Evolutionary conservation across 1,140 invertebrate genomes (phyloP).

Genomic region (Papilio polytes): DNA sequence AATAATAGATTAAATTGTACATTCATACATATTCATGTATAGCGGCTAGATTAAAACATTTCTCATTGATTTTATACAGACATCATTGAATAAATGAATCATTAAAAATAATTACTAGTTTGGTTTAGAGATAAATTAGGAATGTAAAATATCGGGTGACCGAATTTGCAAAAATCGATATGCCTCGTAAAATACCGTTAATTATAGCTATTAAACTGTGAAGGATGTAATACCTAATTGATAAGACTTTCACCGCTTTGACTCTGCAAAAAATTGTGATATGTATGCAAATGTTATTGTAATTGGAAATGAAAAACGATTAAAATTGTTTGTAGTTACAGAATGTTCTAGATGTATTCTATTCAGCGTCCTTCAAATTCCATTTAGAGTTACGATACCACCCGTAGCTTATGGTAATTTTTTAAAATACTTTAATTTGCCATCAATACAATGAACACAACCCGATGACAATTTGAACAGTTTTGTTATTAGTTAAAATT

Average conservation of each 20-base stretch:
- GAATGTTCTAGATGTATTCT: conserved; percentile 1
- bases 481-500: conserved; percentile 34
- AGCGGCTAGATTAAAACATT: conserved; percentile 8
- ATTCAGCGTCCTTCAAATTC: not conserved
- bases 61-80: not conserved
- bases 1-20: not conserved
- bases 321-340: conserved; percentile 8
- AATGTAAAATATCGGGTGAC: not conserved
- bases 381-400: conserved; percentile 58
- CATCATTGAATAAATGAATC: not conserved
- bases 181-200: conserved; percentile 20
- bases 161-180: not conserved
- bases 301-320: not conserved
- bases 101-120: not conserved
- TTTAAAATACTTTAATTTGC: conserved; percentile 56
- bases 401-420: conserved; percentile 77
- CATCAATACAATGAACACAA: conserved; percentile 45
- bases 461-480: conserved; percentile 29
- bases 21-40: not conserved
- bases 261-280: not conserved
- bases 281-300: not conserved
- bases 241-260: not conserved
- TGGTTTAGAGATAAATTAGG: not conserved
- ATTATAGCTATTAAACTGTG: not conserved
- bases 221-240: not conserved